Conservation (phyloP, 1,140 invertebrate species). For the Condylostylus longicornis region DNA sequence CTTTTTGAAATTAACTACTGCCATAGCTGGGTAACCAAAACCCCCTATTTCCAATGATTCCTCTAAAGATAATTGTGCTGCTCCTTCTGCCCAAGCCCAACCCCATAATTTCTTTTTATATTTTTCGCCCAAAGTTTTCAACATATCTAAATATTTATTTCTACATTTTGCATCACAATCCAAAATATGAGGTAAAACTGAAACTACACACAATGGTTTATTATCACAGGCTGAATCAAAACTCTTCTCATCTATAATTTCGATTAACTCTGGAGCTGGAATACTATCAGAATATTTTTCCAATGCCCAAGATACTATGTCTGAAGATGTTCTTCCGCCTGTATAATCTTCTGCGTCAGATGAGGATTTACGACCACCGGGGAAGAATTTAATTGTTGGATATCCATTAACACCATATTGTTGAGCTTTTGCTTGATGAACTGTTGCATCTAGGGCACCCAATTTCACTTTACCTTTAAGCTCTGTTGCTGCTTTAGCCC, state of each 20-base stretch:
- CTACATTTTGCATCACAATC: conserved; percentile 93
- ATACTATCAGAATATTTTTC: conserved; percentile 77
- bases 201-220: conserved; percentile 82
- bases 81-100: conserved; percentile 93
- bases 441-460: conserved; percentile 92
- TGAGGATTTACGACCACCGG: conserved; percentile 58
- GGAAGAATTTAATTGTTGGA: conserved; percentile 95
- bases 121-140: conserved; percentile 71
- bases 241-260: conserved; percentile 46
- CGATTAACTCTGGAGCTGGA: conserved; percentile 73
- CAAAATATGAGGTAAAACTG: conserved; percentile 89
- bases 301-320: conserved; percentile 83
- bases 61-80: conserved; percentile 69
- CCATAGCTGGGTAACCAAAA: conserved; percentile 86
- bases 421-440: conserved; percentile 62
- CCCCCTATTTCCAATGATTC: conserved; percentile 84
- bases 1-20: conserved; percentile 91
- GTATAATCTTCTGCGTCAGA: conserved; percentile 62
- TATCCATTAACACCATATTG: conserved; percentile 78
- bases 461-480: conserved; percentile 92
- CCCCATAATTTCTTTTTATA: conserved; percentile 96
- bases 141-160: conserved; percentile 67
- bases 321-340: conserved; percentile 78
- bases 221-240: conserved; percentile 66
- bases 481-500: conserved; percentile 83